These are phyloP conservation scores for Paradisaea rubra DNA, from an alignment of 2,113 vertebrate genomes.

Conservation along the genomic window DNA sequence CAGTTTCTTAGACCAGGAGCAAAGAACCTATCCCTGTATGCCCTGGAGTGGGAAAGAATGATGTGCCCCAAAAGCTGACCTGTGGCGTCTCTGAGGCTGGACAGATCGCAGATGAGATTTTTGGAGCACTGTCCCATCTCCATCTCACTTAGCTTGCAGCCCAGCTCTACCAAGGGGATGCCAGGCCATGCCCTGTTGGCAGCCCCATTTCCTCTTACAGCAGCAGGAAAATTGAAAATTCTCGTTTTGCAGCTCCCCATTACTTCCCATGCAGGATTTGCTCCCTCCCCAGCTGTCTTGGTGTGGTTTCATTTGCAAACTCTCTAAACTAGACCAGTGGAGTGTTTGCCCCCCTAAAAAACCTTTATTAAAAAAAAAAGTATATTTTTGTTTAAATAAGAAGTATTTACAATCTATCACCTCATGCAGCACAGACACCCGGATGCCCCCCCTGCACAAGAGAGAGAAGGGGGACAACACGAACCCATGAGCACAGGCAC, in stretches of 20 bases:
- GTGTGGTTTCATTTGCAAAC: not conserved
- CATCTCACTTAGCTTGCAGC: not conserved
- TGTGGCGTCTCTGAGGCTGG: not conserved
- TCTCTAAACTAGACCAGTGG: not conserved
- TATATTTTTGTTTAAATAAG: not conserved
- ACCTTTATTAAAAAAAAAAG: not conserved
- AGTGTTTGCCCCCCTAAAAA: not conserved
- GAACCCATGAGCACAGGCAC: not conserved
- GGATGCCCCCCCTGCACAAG: not conserved
- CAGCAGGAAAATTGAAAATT: not conserved
- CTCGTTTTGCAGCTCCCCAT: not conserved
- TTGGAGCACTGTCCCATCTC: not conserved
- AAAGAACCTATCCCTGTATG: not conserved
- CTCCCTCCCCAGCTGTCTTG: not conserved
- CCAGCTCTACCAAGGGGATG: not conserved
- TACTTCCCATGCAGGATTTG: not conserved
- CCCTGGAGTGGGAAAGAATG: not conserved
- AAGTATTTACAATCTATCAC: not conserved
- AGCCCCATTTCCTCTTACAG: not conserved
- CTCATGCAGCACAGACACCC: not conserved
- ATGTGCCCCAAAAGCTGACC: not conserved
- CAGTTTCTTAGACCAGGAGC: not conserved
- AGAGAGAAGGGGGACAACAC: not conserved
- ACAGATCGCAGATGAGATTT: not conserved
- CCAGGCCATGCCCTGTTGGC: not conserved